These are phyloP conservation scores for Caenorhabditis doughertyi DNA, from an alignment of 2,888 invertebrate genomes.

Conservation along the genomic window DNA sequence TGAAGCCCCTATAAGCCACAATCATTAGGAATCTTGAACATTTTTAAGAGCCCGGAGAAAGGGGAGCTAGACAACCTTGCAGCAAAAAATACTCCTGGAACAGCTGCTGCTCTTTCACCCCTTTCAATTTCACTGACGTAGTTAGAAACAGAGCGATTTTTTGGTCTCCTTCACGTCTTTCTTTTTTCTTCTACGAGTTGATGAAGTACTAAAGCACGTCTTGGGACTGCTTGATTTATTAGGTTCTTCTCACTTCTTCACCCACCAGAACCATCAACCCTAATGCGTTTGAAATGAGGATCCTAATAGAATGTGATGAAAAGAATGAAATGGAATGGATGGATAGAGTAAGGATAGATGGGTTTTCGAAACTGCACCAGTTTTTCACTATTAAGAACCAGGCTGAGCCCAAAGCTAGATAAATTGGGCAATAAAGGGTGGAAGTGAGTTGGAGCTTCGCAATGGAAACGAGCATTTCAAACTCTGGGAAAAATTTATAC, in stretches of 20 bases:
- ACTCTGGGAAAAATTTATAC: not conserved
- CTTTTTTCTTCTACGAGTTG: constrained; percentile 14
- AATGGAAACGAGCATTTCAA: not conserved
- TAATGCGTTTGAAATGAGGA: constrained; percentile 29
- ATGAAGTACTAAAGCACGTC: constrained; percentile 12
- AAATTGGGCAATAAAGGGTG: not conserved
- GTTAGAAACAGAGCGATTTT: constrained; percentile 29
- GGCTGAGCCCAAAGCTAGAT: constrained; percentile 27
- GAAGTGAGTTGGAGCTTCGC: not conserved
- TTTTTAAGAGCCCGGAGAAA: constrained; percentile 25
- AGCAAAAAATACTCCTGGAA: not conserved
- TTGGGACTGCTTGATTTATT: constrained; percentile 37
- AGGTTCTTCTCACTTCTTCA: constrained; percentile 18
- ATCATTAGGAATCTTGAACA: not conserved
- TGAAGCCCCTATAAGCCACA: too few relatives aligned
- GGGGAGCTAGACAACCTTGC: constrained; percentile 2
- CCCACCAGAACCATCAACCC: constrained; percentile 6
- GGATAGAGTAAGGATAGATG: not conserved
- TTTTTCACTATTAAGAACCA: not conserved
- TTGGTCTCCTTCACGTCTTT: not conserved
- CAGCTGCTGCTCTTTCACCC: constrained; percentile 30
- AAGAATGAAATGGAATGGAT: not conserved
- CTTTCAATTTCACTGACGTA: constrained; percentile 43
- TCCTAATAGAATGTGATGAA: constrained; percentile 40
- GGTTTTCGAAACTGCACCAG: not conserved